A percentile compares a stretch with the other conserved stretches of the same genome.
These are phyloP conservation scores for Hypena proboscidalis DNA, from an alignment of 2,888 invertebrate species.

Conservation along the genomic window DNA sequence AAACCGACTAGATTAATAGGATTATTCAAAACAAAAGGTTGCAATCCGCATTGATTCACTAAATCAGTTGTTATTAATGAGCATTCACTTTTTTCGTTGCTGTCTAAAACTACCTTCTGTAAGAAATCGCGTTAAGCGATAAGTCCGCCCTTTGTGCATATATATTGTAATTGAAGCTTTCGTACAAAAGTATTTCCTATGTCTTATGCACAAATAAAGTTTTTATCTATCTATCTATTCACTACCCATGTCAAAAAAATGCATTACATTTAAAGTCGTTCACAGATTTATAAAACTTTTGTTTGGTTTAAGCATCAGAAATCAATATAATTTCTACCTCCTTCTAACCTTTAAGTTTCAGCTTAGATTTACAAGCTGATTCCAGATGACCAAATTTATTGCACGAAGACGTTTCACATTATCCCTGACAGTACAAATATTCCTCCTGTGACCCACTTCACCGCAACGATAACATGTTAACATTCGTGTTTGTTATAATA, in stretches of 20 bases:
- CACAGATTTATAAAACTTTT: slow-evolving; percentile 4
- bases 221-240: too few species aligned
- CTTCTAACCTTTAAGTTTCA: neutral
- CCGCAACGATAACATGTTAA: slow-evolving; percentile 9
- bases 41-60: neutral
- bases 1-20: slow-evolving; percentile 4
- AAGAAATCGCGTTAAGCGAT: too few species aligned
- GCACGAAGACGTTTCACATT: neutral
- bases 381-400: slow-evolving; percentile 3
- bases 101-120: too few species aligned
- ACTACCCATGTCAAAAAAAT: too few species aligned
- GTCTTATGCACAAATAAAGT: too few species aligned
- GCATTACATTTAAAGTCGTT: neutral
- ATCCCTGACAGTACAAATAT: neutral
- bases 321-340: slow-evolving; percentile 2
- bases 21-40: neutral
- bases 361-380: slow-evolving; percentile 4
- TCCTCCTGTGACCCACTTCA: slow-evolving; percentile 7
- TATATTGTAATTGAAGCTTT: too few species aligned
- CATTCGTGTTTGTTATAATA: neutral
- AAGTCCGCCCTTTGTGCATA: too few species aligned
- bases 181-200: too few species aligned
- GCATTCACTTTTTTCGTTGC: slow-evolving; percentile 4
- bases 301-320: slow-evolving; percentile 1
- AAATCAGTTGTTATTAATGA: neutral